Conservation (phyloP, 1,140 invertebrate species). For the Tetramorium alpestre region DNA sequence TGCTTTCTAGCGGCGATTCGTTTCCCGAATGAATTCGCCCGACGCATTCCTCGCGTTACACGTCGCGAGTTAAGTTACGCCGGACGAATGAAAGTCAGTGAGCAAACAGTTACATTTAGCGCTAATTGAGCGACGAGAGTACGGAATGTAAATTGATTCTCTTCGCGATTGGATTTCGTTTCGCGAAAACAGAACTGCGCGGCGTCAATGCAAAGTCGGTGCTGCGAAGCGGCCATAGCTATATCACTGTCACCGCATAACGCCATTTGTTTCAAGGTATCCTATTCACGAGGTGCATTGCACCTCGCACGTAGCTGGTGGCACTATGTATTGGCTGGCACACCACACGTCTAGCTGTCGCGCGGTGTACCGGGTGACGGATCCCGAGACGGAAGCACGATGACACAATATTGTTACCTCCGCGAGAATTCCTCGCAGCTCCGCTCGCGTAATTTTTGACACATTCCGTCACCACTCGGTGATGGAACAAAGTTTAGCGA, state of each 20-base stretch:
- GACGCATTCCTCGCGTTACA: neutral
- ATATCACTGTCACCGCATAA: slow-evolving; percentile 66
- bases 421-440: neutral
- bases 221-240: slow-evolving; percentile 12
- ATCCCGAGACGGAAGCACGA: slow-evolving; percentile 34
- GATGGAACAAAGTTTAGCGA: neutral
- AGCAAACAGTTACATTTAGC: neutral
- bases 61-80: slow-evolving; percentile 7
- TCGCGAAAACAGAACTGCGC: slow-evolving; percentile 23
- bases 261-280: slow-evolving; percentile 66
- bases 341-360: slow-evolving; percentile 16
- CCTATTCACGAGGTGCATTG: slow-evolving; percentile 72
- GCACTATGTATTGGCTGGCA: neutral
- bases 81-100: slow-evolving; percentile 9
- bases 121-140: slow-evolving; percentile 35
- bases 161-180: neutral
- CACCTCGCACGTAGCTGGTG: slow-evolving; percentile 51
- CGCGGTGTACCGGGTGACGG: neutral
- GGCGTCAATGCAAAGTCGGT: slow-evolving; percentile 18
- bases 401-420: slow-evolving; percentile 46
- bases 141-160: slow-evolving; percentile 13
- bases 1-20: slow-evolving; percentile 52
- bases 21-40: slow-evolving; percentile 7
- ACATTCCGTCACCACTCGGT: neutral
- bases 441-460: slow-evolving; percentile 19